These are phyloP conservation scores for Acropternis orthonyx DNA, from an alignment of 2,797 vertebrate species.

Conservation along the genomic window DNA sequence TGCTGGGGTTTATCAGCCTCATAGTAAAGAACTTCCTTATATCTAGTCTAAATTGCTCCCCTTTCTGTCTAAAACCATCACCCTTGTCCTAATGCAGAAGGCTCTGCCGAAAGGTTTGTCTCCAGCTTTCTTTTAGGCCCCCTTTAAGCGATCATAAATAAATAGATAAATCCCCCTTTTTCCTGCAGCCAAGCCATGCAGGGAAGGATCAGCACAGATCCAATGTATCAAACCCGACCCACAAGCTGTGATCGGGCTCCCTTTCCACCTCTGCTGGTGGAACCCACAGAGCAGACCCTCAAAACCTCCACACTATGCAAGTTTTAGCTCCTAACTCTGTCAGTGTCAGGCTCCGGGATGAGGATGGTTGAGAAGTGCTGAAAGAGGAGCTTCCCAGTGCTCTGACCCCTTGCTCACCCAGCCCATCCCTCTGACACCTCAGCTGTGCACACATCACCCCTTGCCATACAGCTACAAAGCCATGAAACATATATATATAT, in stretches of 20 bases:
- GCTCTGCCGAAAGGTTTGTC: not conserved
- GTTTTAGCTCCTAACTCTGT: not conserved
- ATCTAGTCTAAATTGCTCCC: not conserved
- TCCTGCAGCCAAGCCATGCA: not conserved
- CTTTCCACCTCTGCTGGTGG: not conserved
- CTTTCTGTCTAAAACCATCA: not conserved
- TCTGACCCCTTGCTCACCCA: not conserved
- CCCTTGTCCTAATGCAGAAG: not conserved
- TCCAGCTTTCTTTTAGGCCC: not conserved
- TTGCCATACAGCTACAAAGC: not conserved
- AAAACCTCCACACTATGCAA: fast-evolving
- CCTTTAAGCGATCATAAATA: not conserved
- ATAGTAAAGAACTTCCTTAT: not conserved
- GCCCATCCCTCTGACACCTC: not conserved
- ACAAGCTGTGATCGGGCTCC: not conserved
- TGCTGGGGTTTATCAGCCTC: not conserved
- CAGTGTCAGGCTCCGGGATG: not conserved
- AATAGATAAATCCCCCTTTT: not conserved
- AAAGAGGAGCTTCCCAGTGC: not conserved
- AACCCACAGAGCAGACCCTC: not conserved
- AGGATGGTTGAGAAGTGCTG: not conserved
- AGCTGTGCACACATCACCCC: not conserved
- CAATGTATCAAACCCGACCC: not conserved
- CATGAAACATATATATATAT: not conserved
- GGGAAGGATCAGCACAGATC: not conserved